Evolutionary conservation across 2,888 invertebrate genomes (phyloP), one percentile per base, ranked within the genome.

Genomic region (Abrostola tripartita): DNA sequence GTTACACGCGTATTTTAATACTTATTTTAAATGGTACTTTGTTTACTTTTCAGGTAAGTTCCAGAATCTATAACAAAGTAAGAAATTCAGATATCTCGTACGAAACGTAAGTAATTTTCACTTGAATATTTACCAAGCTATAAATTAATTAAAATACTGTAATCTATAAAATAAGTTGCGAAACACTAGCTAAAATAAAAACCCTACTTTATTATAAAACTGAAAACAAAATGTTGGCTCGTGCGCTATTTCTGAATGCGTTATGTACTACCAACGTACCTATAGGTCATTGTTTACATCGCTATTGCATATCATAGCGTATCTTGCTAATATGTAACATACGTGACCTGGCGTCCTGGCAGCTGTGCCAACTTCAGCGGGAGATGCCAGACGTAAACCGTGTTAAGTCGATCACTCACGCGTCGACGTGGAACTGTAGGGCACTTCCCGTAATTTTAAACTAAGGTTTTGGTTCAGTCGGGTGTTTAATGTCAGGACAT

Each of bases 41-140:
- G 6, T 65, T 65, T 57, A 60, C 7, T 24, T 44, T 73, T 62
- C 73, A 73, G 73, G 73, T 73, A 73, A 73, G 73, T 74, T 73
- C 9, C 62, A 8, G 14, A 57, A 10, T n/a, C 9, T 14, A 1
- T 6, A 11, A 6, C 0, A 35, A 50, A 50, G 36, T 50, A 24
- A 47, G 24, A 24, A 24, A 24, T 4, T 24, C 24, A 24, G 24
- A 24, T 24, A 24, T 24, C 24, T 24, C 1, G 4, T 24, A 24
- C 24, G 24, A 24, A 24, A 24, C 24, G 24, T 24, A 24, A 24
- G 24, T 24, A 2, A 24, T 24, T 24, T 24, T 24, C 24, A 24
- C 1, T 24, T 24, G 1, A 24, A 24, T 24, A 24, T 24, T 24
- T 24, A 24, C 24, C 4, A 24, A n/a, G n/a, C n/a, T 24, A 24